A percentile compares a stretch with the other conserved stretches of the same genome.
Conservation (phyloP, 1,140 invertebrate genomes). For the Drosophila nebulosa region DNA sequence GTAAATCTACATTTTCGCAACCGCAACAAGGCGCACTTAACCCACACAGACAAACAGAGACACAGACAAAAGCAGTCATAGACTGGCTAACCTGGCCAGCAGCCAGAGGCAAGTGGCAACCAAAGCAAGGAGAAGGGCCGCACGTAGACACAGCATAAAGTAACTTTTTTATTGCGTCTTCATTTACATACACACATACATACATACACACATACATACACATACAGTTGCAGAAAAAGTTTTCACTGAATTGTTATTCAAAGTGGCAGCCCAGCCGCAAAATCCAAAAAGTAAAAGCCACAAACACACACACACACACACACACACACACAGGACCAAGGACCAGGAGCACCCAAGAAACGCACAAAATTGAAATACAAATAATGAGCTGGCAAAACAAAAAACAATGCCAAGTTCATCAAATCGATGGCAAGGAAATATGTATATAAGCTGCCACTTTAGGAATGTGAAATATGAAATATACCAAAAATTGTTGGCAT, state of each 20-base stretch:
- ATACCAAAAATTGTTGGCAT: constrained; percentile 19
- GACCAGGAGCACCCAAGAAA: constrained; percentile 7
- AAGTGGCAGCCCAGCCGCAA: constrained; percentile 64
- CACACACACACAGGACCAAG: too few species aligned
- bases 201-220: constrained; percentile 20
- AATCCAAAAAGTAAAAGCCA: constrained; percentile 67
- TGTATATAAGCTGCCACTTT: constrained; percentile 68
- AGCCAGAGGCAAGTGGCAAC: not conserved
- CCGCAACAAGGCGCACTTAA: constrained; percentile 73
- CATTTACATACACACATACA: constrained; percentile 45
- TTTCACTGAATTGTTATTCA: constrained; percentile 74
- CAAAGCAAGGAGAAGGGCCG: constrained; percentile 19
- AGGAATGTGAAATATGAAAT: constrained; percentile 61
- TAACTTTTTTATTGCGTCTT: constrained; percentile 78
- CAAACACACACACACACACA: constrained; percentile 19
- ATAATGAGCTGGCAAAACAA: constrained; percentile 77
- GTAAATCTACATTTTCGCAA: constrained; percentile 69
- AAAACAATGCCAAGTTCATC: constrained; percentile 71
- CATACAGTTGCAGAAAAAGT: constrained; percentile 61
- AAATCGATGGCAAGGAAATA: constrained; percentile 57
- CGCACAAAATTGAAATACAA: constrained; percentile 67
- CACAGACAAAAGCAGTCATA: not conserved
- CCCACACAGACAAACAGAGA: constrained; percentile 11
- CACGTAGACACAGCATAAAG: constrained; percentile 71
- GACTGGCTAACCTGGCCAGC: not conserved